Evolutionary conservation across 2,113 vertebrate genomes (phyloP), one percentile per base, ranked within the genome.

Genomic region (Prunella fulvescens): DNA sequence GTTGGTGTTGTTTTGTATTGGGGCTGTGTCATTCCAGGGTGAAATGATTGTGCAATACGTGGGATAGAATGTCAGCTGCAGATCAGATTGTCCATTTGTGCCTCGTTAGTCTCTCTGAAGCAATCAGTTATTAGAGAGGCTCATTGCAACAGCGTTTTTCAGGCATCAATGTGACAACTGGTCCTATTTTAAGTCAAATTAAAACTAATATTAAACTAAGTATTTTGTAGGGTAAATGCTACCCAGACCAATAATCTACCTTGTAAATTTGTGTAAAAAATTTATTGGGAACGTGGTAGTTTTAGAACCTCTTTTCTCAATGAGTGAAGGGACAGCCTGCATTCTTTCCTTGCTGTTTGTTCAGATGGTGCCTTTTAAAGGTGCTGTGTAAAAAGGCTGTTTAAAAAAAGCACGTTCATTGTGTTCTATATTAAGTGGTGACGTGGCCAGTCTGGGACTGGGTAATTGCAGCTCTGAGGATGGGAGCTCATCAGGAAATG

Each of bases 371-470:
- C 47, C 91, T 95, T 91, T 82, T 86, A 88, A 94, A 95, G 84
- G 58, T 87, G 71, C 62, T 88, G 35, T 50, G 47, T 92, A 69
- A 89, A 95, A 92, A 35, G 37, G 16, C 74, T 65, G 74, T 73
- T 94, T 85, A 57, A 87, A 93, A 93, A 84, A 93, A 93, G 48
- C n/a, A 3, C 11, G 4, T 78, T 80, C 50, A 65, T 86, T 90
- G 72, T 88, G 74, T 86, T 93, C 94, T 96, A 88, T 95, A 86
- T 95, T 96, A 82, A 94, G 90, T 39, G 3, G 39, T 94, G 93
- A 91, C 42, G 71, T 87, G 62, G 87, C 50, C 79, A 39, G 87
- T 29, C 67, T 48, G 57, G 79, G 61, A 17, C 45, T 60, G 78
- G 70, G 70, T 94, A 88, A 93, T 74, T 82, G 90, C 64, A 78